Evolutionary conservation across 2,113 vertebrate genomes (phyloP).

Genomic region (Elaphurus davidianus): DNA sequence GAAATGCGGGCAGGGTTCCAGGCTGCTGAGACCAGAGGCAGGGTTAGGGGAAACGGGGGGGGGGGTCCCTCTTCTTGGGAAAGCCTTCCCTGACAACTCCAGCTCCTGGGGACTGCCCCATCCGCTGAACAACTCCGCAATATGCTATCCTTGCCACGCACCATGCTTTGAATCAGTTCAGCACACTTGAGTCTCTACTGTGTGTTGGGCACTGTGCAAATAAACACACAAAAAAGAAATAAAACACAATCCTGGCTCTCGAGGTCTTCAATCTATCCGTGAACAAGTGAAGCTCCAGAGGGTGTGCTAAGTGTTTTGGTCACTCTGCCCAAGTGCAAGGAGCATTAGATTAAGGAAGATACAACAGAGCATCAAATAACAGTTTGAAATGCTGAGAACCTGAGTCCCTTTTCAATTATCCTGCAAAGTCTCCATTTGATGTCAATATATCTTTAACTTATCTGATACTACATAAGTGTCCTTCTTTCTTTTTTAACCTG

Average conservation of each 20-base stretch:
- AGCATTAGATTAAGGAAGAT: background rate
- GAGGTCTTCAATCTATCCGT: background rate
- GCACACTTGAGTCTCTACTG: background rate
- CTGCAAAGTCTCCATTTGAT: background rate
- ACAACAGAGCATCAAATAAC: background rate
- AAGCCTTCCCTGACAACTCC: background rate
- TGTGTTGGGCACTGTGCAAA: background rate
- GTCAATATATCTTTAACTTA: background rate
- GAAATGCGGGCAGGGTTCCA: background rate
- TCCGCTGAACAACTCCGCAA: background rate
- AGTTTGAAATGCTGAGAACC: background rate
- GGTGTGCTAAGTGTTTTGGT: background rate
- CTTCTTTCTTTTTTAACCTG: background rate
- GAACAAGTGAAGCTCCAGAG: background rate
- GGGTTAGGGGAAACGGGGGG: background rate
- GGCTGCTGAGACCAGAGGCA: accelerated
- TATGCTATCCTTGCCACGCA: background rate
- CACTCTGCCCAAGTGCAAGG: background rate
- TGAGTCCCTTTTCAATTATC: background rate
- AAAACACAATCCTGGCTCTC: background rate
- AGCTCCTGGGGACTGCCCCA: background rate
- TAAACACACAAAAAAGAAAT: background rate
- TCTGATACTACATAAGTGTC: background rate
- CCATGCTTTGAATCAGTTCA: background rate
- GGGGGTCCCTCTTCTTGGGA: background rate